Conservation (phyloP, 92 coral and sea anemone genomes). For the Porites lobata region DNA sequence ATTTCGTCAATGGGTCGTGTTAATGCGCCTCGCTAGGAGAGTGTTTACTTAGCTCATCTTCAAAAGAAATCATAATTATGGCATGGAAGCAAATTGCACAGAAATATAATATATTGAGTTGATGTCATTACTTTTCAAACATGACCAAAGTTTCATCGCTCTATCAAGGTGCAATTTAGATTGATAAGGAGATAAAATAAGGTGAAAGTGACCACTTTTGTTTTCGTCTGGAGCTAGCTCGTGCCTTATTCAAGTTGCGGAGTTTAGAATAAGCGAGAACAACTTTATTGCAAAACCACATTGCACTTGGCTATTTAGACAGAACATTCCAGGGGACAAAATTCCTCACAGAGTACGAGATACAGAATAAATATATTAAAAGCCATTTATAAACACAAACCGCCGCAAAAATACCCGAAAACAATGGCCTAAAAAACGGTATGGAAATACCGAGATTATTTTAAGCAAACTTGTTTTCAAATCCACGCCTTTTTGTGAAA, state of each 20-base stretch:
- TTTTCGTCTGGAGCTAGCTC: conserved; percentile 6
- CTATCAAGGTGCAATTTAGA: conserved; percentile 28
- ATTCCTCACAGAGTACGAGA: conserved; percentile 3
- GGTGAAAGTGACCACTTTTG: background rate
- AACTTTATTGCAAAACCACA: conserved; percentile 38
- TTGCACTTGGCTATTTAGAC: conserved; percentile 27
- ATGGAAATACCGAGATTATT: conserved; percentile 42
- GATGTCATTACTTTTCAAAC: background rate
- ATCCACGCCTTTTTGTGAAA: conserved; percentile 47
- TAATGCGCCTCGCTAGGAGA: conserved; percentile 26
- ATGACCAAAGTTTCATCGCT: conserved; percentile 8
- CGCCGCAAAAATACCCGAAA: conserved; percentile 42
- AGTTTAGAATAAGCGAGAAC: conserved; percentile 6
- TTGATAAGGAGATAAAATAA: conserved; percentile 1
- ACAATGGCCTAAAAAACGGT: conserved; percentile 48
- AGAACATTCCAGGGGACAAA: conserved; percentile 22
- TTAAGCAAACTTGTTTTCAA: conserved; percentile 43
- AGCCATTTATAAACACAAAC: conserved; percentile 35
- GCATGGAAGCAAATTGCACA: background rate
- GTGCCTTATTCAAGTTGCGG: conserved; percentile 15
- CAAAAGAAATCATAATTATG: conserved; percentile 10
- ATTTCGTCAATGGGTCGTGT: conserved; percentile 23
- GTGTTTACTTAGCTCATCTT: conserved; percentile 14
- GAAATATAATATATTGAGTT: background rate
- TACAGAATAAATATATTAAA: conserved; percentile 9